Conservation (phyloP, 2,113 vertebrate genomes). For the Rhinoptilus africanus region DNA sequence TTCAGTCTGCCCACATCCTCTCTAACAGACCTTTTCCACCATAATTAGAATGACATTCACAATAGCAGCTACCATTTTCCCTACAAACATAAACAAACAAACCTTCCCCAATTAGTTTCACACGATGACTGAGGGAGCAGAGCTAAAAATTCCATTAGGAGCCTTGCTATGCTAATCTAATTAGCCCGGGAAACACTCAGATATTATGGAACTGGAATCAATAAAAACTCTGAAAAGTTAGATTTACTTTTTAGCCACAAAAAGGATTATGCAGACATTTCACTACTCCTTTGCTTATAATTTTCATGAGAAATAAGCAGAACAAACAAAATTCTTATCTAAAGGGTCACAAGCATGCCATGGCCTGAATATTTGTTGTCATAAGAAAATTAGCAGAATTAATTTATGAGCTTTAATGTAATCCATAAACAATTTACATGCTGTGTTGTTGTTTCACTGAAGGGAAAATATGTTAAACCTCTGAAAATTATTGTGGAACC, state of each 20-base stretch:
- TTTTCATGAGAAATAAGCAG: neutral
- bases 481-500: neutral
- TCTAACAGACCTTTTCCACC: slow-evolving; percentile 15
- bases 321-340: neutral
- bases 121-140: neutral
- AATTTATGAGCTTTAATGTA: neutral
- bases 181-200: slow-evolving; percentile 15
- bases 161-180: slow-evolving; percentile 40
- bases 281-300: neutral
- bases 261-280: neutral
- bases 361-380: neutral
- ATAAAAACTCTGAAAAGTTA: slow-evolving; percentile 1
- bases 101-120: slow-evolving; percentile 43
- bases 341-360: neutral
- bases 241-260: slow-evolving; percentile 18
- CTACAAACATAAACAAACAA: slow-evolving; percentile 35
- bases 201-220: slow-evolving; percentile 16
- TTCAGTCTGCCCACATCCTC: neutral
- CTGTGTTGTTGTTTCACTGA: neutral
- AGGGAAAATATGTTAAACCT: neutral
- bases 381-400: slow-evolving; percentile 8
- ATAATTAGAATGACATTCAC: slow-evolving; percentile 58
- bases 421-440: neutral
- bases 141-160: slow-evolving; percentile 53
- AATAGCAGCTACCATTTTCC: slow-evolving; percentile 21